Evolutionary conservation across 2,888 invertebrate genomes (phyloP), one percentile per base, ranked within the genome.

Genomic region (Drosophila borborema): DNA sequence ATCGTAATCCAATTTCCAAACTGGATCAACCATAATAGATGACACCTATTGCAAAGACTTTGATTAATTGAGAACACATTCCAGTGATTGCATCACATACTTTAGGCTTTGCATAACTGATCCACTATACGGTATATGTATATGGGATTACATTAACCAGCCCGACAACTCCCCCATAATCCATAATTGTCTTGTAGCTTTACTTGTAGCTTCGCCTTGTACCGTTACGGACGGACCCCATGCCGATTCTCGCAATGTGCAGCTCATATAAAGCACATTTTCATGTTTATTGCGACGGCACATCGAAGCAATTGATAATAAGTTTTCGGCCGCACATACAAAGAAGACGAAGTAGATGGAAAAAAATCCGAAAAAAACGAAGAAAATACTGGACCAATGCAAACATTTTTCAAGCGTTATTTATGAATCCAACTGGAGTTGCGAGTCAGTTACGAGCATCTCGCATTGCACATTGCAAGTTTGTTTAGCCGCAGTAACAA

Each of bases 331-430:
- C 72, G 58, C 60, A 67, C 72, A 72, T 36, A 86, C 84, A 82
- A 65, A 75, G 75, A 69, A 70, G 51, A 63, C 41, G 64, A 53
- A 18, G 34, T 20, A 48, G 28, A 28, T 23, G 28, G 5, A 28
- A 0, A 10, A 48, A 55, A 46, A 51, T 12, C 14, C 18, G 16
- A 53, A 18, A 46, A 31, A 40, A 31, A 10, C 18, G 16, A 3
- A 5, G 56, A 14, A 65, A 60, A 58, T 62, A 48, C 53, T 36
- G 31, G 45, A 56, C 41, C 64, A 79, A 64, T 70, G 80, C 74
- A 87, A 76, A 82, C 87, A 89, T 89, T 81, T 89, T 77, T 89
- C 85, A 89, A 87, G 80, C 74, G 70, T 90, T 90, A 90, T 87
- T 87, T 87, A 90, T 87, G 90, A 90, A 89, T 90, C 80, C 82